Percentiles rank a stretch among this genome's conserved stretches.
Evolutionary conservation across 1,140 invertebrate species (phyloP).

Genomic region (Eriosoma lanigerum): DNA sequence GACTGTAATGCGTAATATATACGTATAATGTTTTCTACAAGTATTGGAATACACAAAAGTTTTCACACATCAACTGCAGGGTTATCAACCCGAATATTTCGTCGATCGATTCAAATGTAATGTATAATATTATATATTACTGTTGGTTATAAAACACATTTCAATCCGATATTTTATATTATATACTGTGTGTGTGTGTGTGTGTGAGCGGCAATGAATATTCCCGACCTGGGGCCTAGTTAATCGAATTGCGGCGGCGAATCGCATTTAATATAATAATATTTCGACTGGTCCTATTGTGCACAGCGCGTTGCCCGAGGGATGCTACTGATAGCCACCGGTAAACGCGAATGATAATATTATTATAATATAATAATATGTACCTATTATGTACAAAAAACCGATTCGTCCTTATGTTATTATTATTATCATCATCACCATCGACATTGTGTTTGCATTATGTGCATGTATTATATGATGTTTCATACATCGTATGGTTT

Average conservation of each 20-base stretch:
- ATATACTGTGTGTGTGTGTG: not conserved
- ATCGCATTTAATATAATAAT: not conserved
- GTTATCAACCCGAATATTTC: not conserved
- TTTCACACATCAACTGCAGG: not conserved
- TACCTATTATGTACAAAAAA: slow-evolving; percentile 1
- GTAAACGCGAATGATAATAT: slow-evolving; percentile 2
- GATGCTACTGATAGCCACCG: not conserved
- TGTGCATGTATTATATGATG: too few species aligned
- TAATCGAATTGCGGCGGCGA: slow-evolving; percentile 23
- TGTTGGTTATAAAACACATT: slow-evolving; percentile 8
- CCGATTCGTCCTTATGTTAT: not conserved
- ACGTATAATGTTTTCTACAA: too few species aligned
- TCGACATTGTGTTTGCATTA: too few species aligned
- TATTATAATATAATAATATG: not conserved
- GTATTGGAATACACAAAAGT: too few species aligned
- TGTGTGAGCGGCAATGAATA: not conserved
- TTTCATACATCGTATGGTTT: too few species aligned
- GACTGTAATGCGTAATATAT: too few species aligned
- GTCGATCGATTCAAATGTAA: slow-evolving; percentile 7
- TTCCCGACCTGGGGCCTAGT: slow-evolving; percentile 30
- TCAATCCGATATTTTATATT: not conserved
- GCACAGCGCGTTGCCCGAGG: not conserved
- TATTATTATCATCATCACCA: not conserved
- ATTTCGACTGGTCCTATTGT: slow-evolving; percentile 12
- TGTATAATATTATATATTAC: not conserved